Conservation (phyloP, 2,113 vertebrate species). For the Phyllostomus hastatus region DNA sequence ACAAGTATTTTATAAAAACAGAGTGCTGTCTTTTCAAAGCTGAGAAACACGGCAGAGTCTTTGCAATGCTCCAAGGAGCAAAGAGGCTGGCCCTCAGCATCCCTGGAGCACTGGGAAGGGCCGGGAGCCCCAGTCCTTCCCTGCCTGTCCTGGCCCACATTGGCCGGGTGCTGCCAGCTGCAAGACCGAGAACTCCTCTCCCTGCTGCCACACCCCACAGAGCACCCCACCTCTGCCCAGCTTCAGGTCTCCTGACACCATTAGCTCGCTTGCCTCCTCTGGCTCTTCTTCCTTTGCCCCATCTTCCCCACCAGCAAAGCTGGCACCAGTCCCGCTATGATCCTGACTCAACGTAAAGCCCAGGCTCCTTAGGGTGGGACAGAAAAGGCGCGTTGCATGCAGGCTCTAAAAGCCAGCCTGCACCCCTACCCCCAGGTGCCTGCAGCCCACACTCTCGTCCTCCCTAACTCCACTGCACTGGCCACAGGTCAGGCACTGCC, state of each 20-base stretch:
- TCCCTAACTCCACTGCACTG: no score
- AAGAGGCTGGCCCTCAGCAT: fast-evolving
- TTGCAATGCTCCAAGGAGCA: not conserved
- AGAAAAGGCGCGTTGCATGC: not conserved
- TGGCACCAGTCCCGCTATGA: not conserved
- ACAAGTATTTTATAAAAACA: not conserved
- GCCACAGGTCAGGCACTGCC: not conserved
- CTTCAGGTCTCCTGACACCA: not conserved
- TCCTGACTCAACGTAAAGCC: not conserved
- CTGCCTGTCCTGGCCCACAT: fast-evolving
- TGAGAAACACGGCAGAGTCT: not conserved
- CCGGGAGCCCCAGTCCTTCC: not conserved
- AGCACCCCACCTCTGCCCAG: not conserved
- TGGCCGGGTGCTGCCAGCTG: fast-evolving
- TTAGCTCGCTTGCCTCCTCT: no score
- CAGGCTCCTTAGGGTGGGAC: not conserved
- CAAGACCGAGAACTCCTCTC: no score
- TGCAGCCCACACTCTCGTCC: not conserved
- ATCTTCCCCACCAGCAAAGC: not conserved
- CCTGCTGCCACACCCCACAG: not conserved
- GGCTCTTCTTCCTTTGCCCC: not conserved
- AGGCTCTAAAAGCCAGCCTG: not conserved
- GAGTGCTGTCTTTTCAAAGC: not conserved
- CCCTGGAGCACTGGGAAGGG: not conserved
- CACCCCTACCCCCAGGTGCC: not conserved